A percentile compares a stretch with the other conserved stretches of the same genome.
phyloP scores from a whole-genome alignment of 1,140 invertebrate genomes.

The Thereuonema tuberculata region DNA sequence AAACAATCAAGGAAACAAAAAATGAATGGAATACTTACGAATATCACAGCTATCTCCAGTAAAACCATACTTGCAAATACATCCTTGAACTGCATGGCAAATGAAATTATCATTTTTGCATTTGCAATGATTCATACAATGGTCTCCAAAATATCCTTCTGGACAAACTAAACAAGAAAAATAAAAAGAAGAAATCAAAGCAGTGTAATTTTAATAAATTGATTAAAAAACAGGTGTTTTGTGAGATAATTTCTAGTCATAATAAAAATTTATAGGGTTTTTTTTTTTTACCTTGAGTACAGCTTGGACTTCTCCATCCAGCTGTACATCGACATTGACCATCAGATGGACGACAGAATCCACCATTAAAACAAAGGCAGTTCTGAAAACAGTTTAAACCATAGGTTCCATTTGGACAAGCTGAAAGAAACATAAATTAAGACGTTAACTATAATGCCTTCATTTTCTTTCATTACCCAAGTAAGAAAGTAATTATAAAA shows the following conservation, averaged over 20 bases:
- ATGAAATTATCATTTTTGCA: constrained; percentile 61
- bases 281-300: constrained; percentile 25
- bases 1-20: neutral
- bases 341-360: constrained; percentile 29
- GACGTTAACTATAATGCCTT: neutral
- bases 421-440: constrained; percentile 13
- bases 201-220: neutral
- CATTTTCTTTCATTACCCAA: too few species aligned
- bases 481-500: too few species aligned
- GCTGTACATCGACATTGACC: constrained; percentile 69
- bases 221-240: neutral
- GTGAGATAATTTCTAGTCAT: neutral
- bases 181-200: neutral
- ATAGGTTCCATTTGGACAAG: constrained; percentile 23
- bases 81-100: constrained; percentile 66
- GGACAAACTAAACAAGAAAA: constrained; percentile 44
- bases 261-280: neutral
- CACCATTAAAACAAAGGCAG: constrained; percentile 37
- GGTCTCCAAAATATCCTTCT: constrained; percentile 74
- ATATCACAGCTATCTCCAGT: constrained; percentile 38
- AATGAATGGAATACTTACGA: constrained; percentile 12
- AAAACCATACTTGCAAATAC: constrained; percentile 61
- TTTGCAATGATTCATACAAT: constrained; percentile 58
- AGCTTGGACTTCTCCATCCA: constrained; percentile 38
- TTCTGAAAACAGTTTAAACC: constrained; percentile 31